phyloP scores from a whole-genome alignment of 2,113 vertebrate species.

The Elgaria multicarinata region DNA sequence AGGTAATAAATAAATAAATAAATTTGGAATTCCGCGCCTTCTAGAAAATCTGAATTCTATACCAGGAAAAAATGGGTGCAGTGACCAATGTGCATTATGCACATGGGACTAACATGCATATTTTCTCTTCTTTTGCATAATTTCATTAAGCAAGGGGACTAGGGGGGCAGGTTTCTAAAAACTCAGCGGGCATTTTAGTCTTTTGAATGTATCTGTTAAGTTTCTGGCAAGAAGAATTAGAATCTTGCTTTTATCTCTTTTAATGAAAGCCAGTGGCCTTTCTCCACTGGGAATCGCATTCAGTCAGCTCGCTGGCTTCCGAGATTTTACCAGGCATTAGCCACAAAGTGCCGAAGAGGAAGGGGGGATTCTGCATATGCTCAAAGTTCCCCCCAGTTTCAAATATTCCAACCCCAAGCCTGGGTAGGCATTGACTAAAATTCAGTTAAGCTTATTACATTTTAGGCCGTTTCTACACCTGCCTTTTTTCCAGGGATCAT shows the following conservation, averaged over 20 bases:
- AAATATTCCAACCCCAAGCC: not conserved
- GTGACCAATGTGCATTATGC: not conserved
- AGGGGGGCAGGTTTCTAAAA: not conserved
- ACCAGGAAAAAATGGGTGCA: not conserved
- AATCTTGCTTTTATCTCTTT: not conserved
- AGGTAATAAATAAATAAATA: no score
- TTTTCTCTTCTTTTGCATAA: not conserved
- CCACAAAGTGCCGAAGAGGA: not conserved
- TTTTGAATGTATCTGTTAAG: no score
- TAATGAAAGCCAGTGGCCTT: not conserved
- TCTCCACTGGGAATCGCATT: not conserved
- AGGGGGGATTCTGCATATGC: not conserved
- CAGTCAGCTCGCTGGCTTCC: not conserved
- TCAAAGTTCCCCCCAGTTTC: not conserved
- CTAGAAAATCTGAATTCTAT: not conserved
- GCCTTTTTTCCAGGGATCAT: no score
- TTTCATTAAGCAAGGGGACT: no score
- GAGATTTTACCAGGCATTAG: not conserved
- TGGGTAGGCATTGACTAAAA: no score
- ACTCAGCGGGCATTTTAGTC: not conserved
- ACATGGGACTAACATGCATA: not conserved
- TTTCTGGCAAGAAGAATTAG: no score
- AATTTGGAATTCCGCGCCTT: not conserved
- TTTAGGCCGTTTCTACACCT: no score
- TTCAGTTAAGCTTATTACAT: no score